These are phyloP conservation scores for Heliornis fulica DNA, from an alignment of 2,113 vertebrate species.

Conservation along the genomic window DNA sequence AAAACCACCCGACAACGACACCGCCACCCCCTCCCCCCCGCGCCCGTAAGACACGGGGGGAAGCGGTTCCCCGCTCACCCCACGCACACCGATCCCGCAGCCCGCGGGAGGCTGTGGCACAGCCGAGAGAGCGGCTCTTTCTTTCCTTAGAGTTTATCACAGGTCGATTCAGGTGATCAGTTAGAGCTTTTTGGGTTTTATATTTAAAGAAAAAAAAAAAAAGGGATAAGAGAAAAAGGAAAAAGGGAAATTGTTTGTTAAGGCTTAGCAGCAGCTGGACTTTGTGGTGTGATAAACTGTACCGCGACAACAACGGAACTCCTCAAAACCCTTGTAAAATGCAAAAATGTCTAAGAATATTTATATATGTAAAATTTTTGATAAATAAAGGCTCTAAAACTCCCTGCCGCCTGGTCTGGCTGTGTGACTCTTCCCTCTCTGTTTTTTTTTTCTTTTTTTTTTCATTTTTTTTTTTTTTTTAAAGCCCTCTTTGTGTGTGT, in stretches of 20 bases:
- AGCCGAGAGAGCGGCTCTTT: neutral
- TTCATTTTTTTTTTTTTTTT: neutral
- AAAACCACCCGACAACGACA: neutral
- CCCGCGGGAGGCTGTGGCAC: neutral
- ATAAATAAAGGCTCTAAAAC: slow-evolving; percentile 87
- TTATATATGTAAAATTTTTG: slow-evolving; percentile 99
- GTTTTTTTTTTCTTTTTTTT: neutral
- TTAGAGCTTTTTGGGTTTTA: slow-evolving; percentile 68
- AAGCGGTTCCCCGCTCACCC: slow-evolving; percentile 13
- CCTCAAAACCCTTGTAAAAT: slow-evolving; percentile 93
- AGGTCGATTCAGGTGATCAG: slow-evolving; percentile 81
- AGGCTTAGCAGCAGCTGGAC: slow-evolving; percentile 72
- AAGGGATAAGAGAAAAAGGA: neutral
- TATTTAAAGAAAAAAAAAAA: slow-evolving; percentile 4
- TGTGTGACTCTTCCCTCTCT: neutral
- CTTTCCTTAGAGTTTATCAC: slow-evolving; percentile 71
- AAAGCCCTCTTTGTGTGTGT: slow-evolving; percentile 77
- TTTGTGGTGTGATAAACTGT: slow-evolving; percentile 80
- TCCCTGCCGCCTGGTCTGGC: slow-evolving; percentile 40
- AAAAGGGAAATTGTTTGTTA: slow-evolving; percentile 30
- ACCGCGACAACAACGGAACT: slow-evolving; percentile 84
- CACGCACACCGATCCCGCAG: slow-evolving; percentile 70
- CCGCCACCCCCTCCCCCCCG: neutral
- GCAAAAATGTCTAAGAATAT: slow-evolving; percentile 97
- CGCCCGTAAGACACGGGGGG: neutral